Percentiles rank a stretch among this genome's conserved stretches.
Evolutionary conservation across 1,140 invertebrate species (phyloP).

Genomic region (Tribolium madens): DNA sequence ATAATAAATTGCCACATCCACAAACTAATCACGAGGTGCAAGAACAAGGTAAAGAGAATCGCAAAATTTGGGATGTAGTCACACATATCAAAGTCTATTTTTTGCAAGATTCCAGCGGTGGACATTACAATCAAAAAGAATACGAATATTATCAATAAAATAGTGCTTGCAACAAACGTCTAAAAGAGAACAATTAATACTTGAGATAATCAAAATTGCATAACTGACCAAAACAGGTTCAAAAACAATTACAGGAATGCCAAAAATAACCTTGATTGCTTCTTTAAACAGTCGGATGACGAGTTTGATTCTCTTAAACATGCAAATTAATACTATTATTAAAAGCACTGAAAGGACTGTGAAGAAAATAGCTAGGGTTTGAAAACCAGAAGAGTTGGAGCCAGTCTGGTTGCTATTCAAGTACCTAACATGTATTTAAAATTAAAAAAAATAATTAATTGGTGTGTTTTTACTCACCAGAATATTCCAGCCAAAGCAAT

Average conservation of each 20-base stretch:
- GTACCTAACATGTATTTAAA: neutral
- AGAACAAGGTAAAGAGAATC: conserved; percentile 67
- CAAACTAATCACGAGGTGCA: conserved; percentile 73
- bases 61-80: conserved; percentile 71
- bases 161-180: conserved; percentile 41
- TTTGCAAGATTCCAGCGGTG: conserved; percentile 42
- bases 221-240: conserved; percentile 77
- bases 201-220: conserved; percentile 17
- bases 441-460: neutral
- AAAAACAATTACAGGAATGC: conserved; percentile 80
- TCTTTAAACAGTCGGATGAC: conserved; percentile 80
- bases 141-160: conserved; percentile 36
- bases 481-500: conserved; percentile 73
- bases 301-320: conserved; percentile 78
- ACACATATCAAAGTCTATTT: conserved; percentile 12
- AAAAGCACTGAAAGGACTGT: conserved; percentile 74
- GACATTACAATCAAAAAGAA: conserved; percentile 28
- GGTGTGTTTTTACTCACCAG: conserved; percentile 69
- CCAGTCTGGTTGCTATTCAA: neutral
- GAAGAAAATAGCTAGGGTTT: conserved; percentile 53
- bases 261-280: conserved; percentile 77
- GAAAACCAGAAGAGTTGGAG: neutral
- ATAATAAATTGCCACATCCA: conserved; percentile 82
- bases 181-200: conserved; percentile 42
- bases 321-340: conserved; percentile 74